Conservation (phyloP, 2,113 vertebrate species). For the Thermophis baileyi region DNA sequence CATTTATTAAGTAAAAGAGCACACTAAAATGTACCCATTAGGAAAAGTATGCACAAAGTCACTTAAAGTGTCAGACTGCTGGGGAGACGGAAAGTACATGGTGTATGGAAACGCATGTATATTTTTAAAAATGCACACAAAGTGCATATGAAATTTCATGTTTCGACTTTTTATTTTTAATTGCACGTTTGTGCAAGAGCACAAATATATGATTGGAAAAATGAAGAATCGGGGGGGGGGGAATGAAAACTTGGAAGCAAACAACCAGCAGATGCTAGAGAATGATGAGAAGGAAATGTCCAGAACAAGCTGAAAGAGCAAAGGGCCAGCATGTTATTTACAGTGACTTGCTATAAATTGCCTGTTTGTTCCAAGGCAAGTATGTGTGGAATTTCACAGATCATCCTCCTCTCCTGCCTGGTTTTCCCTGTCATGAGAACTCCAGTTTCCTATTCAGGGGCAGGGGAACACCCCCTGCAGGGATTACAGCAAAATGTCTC, state of each 20-base stretch:
- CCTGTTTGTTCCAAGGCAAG: slow-evolving; percentile 2
- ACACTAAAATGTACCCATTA: background rate
- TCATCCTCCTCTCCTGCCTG: background rate
- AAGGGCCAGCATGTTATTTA: background rate
- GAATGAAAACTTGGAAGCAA: background rate
- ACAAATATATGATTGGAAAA: background rate
- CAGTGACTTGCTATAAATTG: slow-evolving; percentile 12
- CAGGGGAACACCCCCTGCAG: background rate
- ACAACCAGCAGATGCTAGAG: background rate
- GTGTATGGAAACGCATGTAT: background rate
- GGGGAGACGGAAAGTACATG: background rate
- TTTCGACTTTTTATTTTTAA: background rate
- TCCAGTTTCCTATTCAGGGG: slow-evolving; percentile 7
- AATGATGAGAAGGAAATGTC: background rate
- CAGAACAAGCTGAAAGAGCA: background rate
- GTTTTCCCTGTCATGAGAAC: background rate
- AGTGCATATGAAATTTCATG: background rate
- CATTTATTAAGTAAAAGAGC: background rate
- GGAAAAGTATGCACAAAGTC: background rate
- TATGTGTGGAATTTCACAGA: slow-evolving; percentile 23
- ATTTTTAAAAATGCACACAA: background rate
- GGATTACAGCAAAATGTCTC: background rate
- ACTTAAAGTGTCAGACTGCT: background rate
- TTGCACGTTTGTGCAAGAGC: background rate
- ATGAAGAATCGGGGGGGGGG: background rate